Evolutionary conservation across 2,113 vertebrate genomes (phyloP).

Genomic region (Isurus oxyrinchus): DNA sequence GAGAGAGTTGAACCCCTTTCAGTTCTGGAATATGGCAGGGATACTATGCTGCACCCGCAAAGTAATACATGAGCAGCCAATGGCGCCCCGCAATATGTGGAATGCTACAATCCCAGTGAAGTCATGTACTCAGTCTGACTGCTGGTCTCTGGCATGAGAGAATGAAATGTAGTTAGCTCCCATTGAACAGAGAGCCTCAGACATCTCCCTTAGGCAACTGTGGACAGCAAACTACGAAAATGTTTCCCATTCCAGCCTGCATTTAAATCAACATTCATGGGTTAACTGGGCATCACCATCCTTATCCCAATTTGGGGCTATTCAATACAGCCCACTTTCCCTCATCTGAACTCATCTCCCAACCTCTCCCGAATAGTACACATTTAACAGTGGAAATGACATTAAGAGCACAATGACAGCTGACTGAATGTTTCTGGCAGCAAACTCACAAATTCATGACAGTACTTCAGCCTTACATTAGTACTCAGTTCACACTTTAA

Average conservation of each 20-base stretch:
- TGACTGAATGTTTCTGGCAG: not conserved
- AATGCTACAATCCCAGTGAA: too few species aligned
- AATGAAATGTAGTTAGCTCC: not conserved
- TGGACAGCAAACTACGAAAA: not conserved
- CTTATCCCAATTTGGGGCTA: not conserved
- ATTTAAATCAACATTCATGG: not conserved
- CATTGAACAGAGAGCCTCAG: not conserved
- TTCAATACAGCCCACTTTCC: not conserved
- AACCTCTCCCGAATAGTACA: not conserved
- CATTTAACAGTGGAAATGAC: not conserved
- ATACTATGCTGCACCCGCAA: not conserved
- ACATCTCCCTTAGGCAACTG: not conserved
- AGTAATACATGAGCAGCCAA: not conserved
- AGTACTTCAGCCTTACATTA: not conserved
- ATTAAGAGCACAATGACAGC: not conserved
- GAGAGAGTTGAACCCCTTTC: not conserved
- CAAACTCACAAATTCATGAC: not conserved
- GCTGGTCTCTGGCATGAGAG: not conserved
- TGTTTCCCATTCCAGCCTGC: not conserved
- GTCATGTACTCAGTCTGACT: not conserved
- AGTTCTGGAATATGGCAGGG: not conserved
- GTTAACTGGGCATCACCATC: not conserved
- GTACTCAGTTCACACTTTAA: conserved; percentile 7
- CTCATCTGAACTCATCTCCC: not conserved
- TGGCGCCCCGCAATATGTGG: not conserved